phyloP scores from a whole-genome alignment of 2,113 vertebrate species.

The Ia io region DNA sequence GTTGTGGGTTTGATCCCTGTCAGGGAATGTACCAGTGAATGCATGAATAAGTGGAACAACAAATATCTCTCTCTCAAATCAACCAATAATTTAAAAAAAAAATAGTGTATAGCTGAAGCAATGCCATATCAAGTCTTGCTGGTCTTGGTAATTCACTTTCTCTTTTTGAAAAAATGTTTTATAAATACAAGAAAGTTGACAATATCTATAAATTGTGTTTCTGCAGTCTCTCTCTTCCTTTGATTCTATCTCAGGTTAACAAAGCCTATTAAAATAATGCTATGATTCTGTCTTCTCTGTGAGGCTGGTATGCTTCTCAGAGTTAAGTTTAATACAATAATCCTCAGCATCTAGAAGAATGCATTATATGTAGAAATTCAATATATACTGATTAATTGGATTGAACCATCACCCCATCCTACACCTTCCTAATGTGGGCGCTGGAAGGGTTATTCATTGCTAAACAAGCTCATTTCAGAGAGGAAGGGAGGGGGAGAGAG shows the following conservation, averaged over 20 bases:
- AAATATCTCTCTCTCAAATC: not conserved
- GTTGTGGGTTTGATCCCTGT: not conserved
- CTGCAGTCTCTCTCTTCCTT: not conserved
- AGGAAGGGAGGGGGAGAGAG: too few relatives aligned
- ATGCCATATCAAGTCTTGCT: constrained; percentile 46
- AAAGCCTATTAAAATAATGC: not conserved
- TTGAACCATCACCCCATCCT: not conserved
- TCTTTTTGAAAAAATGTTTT: constrained; percentile 33
- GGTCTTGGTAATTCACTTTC: not conserved
- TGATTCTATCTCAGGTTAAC: not conserved
- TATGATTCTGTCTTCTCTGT: not conserved
- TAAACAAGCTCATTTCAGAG: not conserved
- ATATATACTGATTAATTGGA: not conserved
- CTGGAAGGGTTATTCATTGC: not conserved
- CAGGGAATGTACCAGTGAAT: not conserved
- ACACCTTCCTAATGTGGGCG: not conserved
- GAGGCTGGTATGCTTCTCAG: not conserved
- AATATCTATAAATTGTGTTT: not conserved
- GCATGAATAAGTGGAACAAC: not conserved
- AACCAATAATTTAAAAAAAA: not conserved
- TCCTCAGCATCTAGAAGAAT: not conserved
- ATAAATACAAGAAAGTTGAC: not conserved
- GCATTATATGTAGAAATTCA: not conserved
- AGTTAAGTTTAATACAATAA: constrained; percentile 2
- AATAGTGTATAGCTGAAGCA: constrained; percentile 42